Base-by-base conservation (phyloP, 2,888 invertebrate species). In the Hedychridium roseum region DNA sequence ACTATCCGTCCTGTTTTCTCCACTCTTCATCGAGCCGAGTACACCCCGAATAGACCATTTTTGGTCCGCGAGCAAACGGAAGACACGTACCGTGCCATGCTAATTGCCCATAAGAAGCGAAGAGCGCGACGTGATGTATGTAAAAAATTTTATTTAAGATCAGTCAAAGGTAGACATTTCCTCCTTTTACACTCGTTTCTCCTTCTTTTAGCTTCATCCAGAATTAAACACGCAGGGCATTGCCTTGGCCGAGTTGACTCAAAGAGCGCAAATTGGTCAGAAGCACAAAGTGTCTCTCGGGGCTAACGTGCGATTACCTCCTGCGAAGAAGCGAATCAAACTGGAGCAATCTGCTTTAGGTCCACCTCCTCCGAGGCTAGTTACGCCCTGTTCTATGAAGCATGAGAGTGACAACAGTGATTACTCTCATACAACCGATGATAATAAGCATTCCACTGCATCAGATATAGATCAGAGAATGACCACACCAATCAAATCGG, bases 221-320 rank as follows among this genome's bases (percentile, higher is more conserved):
- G 91, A 92, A 74, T 81, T 92, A 40, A 88, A 89, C 66, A 90
- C 89, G 9, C 84, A 86, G 61, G 90, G 89, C 37, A 88, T 94
- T 60, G 87, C 88, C 5, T 78, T 94, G 41, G 85, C 89, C 62
- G 93, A 88, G 79, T 83, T 88, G 68, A 85, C 83, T 65, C 79
- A 74, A 43, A 75, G 86, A 60, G 72, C 82, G 7, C 80, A 81
- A 44, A 64, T 79, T 6, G 77, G 78, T 2, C 77, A 76, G 40
- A 79, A 78, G 73, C 85, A 84, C 58, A 83, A 80, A 66, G 79
- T 84, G 5, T 80, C 81, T 9, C 73, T 82, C 50, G 79, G 80
- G 3, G 82, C 82, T 44, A 77, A 81, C 1, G 69, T 81, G 4
- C 73, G 82, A 14, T 79, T 82, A 56, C 81, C 84, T 2, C 80